A percentile compares a stretch with the other conserved stretches of the same genome.
Evolutionary conservation across 2,888 invertebrate genomes (phyloP).

Genomic region (Archips crataeganus): DNA sequence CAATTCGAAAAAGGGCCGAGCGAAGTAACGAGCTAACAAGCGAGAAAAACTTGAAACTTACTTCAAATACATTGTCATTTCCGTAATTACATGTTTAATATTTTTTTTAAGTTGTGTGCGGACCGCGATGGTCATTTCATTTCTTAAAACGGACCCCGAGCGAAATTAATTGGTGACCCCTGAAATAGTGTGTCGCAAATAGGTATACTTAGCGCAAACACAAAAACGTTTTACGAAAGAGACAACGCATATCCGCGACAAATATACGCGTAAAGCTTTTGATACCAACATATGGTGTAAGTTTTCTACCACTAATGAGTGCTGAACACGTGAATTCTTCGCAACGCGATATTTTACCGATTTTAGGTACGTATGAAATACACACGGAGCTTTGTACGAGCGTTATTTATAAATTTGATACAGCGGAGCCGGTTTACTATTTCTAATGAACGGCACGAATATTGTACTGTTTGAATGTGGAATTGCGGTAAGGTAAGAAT

Average conservation of each 20-base stretch:
- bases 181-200: too few relatives aligned
- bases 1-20: too few relatives aligned
- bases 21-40: too few relatives aligned
- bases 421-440: conserved; percentile 72
- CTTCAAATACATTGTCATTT: too few relatives aligned
- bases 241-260: not conserved
- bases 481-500: conserved; percentile 21
- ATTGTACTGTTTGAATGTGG: conserved; percentile 18
- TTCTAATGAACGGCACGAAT: conserved; percentile 69
- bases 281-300: conserved; percentile 1
- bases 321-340: conserved; percentile 30
- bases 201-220: too few relatives aligned
- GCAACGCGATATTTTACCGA: conserved; percentile 36
- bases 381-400: conserved; percentile 29
- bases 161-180: too few relatives aligned
- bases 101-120: too few relatives aligned
- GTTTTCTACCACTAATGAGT: conserved; percentile 25
- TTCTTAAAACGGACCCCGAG: too few relatives aligned
- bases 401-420: conserved; percentile 68
- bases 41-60: too few relatives aligned
- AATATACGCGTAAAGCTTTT: not conserved
- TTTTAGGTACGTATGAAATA: conserved; percentile 37
- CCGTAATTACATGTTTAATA: too few relatives aligned
- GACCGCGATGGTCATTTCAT: too few relatives aligned
- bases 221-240: not conserved